phyloP scores from a whole-genome alignment of 2,113 vertebrate genomes.

The Mystacornis crossleyi region DNA sequence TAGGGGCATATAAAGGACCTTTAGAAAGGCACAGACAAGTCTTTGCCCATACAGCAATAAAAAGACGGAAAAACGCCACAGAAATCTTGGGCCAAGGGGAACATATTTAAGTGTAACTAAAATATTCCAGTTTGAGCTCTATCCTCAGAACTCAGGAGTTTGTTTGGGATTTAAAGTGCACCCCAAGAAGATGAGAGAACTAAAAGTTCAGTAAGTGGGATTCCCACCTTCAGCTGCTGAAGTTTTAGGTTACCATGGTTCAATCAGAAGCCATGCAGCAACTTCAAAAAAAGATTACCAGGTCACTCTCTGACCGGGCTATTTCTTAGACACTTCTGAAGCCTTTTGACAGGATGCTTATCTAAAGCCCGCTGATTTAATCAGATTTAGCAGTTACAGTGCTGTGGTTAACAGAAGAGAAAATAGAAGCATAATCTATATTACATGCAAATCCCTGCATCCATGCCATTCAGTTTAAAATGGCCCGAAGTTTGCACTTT shows the following conservation, averaged over 20 bases:
- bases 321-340: neutral
- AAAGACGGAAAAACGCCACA: neutral
- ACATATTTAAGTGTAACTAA: neutral
- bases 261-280: neutral
- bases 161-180: neutral
- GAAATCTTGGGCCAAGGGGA: neutral
- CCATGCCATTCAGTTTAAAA: neutral
- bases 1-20: neutral
- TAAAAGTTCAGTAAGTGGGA: neutral
- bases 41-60: neutral
- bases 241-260: neutral
- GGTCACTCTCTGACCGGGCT: neutral
- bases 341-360: neutral
- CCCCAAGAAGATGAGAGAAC: neutral
- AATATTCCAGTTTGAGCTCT: neutral
- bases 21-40: neutral
- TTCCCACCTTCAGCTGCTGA: neutral
- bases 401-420: slow-evolving; percentile 16
- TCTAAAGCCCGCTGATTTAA: neutral
- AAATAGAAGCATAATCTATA: slow-evolving; percentile 24
- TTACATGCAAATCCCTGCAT: neutral
- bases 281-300: neutral
- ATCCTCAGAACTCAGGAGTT: neutral
- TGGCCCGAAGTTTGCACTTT: neutral
- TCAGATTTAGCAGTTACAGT: slow-evolving; percentile 9